phyloP scores from a whole-genome alignment of 2,113 vertebrate species.

The Urocolius indicus region DNA sequence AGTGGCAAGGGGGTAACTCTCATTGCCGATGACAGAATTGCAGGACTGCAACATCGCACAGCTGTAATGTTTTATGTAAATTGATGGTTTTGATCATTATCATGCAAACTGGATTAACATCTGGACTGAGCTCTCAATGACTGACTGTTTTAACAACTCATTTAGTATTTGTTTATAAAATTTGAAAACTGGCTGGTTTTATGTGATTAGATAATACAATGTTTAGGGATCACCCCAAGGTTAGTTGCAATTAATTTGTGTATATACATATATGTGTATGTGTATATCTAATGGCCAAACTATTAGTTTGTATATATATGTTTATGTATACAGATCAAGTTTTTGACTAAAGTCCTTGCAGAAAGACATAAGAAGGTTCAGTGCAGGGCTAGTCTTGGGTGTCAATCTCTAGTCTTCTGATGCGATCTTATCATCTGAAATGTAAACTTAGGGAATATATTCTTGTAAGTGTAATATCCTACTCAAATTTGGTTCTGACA shows the following conservation, averaged over 20 bases:
- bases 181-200: neutral
- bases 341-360: neutral
- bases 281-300: no score
- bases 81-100: conserved; percentile 51
- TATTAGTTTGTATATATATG: neutral
- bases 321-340: neutral
- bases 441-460: neutral
- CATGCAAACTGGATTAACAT: conserved; percentile 48
- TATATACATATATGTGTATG: neutral
- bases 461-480: neutral
- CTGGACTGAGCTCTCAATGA: neutral
- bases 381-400: neutral
- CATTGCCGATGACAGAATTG: neutral
- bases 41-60: neutral
- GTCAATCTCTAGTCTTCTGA: neutral
- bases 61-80: neutral
- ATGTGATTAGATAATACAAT: neutral
- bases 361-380: neutral
- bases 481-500: neutral
- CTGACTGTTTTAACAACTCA: conserved; percentile 17
- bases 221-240: neutral
- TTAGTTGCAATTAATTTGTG: neutral
- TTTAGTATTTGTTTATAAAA: neutral
- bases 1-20: neutral
- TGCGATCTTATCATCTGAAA: neutral